Percentiles rank a stretch among this genome's conserved stretches.
Evolutionary conservation across 2,113 vertebrate genomes (phyloP).

Genomic region (Chionodraco myersi): DNA sequence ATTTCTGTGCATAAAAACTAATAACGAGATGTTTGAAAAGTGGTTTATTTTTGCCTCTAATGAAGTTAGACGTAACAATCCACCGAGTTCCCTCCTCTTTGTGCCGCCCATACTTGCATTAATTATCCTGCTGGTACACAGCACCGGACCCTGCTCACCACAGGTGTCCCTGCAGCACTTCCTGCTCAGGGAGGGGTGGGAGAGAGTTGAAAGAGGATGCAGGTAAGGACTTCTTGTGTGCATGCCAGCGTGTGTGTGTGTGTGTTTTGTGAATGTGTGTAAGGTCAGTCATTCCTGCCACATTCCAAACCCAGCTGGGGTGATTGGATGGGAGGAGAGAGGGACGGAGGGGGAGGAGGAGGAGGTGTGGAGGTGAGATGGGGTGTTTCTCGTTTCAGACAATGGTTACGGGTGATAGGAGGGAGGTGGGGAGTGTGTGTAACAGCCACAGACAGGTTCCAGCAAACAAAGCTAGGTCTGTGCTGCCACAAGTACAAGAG

Average conservation of each 20-base stretch:
- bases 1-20: too few species aligned
- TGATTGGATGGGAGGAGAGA: constrained; percentile 79
- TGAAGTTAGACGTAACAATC: background rate
- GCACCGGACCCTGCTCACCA: constrained; percentile 38
- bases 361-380: constrained; percentile 66
- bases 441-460: constrained; percentile 74
- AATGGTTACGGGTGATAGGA: constrained; percentile 76
- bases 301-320: constrained; percentile 82
- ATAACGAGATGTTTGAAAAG: too few species aligned
- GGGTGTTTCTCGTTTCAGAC: constrained; percentile 84
- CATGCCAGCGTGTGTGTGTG: constrained; percentile 31
- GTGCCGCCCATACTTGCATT: background rate
- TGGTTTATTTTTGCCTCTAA: background rate
- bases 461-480: constrained; percentile 92
- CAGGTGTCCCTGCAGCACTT: constrained; percentile 53
- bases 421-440: constrained; percentile 55
- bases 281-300: constrained; percentile 75
- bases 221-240: constrained; percentile 56
- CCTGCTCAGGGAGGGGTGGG: constrained; percentile 37
- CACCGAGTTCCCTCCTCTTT: background rate
- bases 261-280: constrained; percentile 43
- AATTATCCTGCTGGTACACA: constrained; percentile 3
- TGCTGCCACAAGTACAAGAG: constrained; percentile 87
- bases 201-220: constrained; percentile 58
- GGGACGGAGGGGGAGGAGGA: constrained; percentile 55